These are phyloP conservation scores for Ammodytes dubius DNA, from an alignment of 2,113 vertebrate species.

Conservation along the genomic window DNA sequence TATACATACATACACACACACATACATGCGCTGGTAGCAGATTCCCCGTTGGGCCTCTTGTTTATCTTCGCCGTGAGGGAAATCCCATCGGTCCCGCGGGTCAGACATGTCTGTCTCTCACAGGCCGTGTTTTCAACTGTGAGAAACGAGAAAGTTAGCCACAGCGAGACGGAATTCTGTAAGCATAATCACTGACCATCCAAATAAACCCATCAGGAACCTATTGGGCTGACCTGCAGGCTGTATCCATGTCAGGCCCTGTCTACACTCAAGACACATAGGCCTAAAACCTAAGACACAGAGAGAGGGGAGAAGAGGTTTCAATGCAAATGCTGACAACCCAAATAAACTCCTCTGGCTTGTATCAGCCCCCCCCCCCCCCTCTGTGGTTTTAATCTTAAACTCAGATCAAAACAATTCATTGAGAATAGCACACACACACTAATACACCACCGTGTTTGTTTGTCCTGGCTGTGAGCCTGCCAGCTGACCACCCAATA, in stretches of 20 bases:
- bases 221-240: background rate
- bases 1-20: constrained; percentile 11
- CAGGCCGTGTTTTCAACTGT: constrained; percentile 18
- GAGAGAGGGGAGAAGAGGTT: constrained; percentile 23
- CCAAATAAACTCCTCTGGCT: constrained; percentile 56
- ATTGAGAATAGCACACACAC: constrained; percentile 61
- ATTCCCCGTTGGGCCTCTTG: constrained; percentile 54
- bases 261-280: background rate
- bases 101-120: constrained; percentile 33
- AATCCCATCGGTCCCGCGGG: constrained; percentile 41
- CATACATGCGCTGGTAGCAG: constrained; percentile 35
- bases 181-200: background rate
- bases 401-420: constrained; percentile 50
- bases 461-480: constrained; percentile 62
- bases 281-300: constrained; percentile 11
- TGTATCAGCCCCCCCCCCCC: constrained; percentile 1
- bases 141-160: constrained; percentile 28
- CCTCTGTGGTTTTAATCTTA: constrained; percentile 49
- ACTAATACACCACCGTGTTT: constrained; percentile 49
- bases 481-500: constrained; percentile 48
- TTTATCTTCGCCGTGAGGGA: constrained; percentile 53
- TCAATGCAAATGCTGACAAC: constrained; percentile 48
- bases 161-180: background rate
- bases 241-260: background rate
- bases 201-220: constrained; percentile 26